A percentile compares a stretch with the other conserved stretches of the same genome.
These are phyloP conservation scores for Andricus quercusramuli DNA, from an alignment of 2,888 invertebrate species.

Conservation along the genomic window DNA sequence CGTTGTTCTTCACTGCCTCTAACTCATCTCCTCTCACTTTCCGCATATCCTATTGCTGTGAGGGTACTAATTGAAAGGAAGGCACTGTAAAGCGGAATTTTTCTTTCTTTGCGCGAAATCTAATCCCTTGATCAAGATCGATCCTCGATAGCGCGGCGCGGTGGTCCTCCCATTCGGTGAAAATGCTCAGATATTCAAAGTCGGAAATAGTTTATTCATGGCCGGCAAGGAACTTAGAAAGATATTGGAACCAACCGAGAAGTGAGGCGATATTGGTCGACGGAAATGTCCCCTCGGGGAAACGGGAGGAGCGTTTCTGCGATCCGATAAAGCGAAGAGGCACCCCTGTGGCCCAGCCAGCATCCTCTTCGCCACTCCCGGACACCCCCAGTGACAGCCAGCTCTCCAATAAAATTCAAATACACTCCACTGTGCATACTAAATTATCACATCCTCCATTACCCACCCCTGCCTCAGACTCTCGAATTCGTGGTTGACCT, in stretches of 20 bases:
- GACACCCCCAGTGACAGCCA: slow-evolving; percentile 70
- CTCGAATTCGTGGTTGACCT: slow-evolving; percentile 46
- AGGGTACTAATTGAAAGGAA: neutral
- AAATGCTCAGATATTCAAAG: slow-evolving; percentile 78
- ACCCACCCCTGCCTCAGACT: slow-evolving; percentile 62
- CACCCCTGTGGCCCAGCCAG: slow-evolving; percentile 66
- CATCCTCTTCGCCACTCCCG: slow-evolving; percentile 59
- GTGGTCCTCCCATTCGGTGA: slow-evolving; percentile 68
- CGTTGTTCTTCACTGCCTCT: too few relatives aligned
- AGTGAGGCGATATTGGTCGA: slow-evolving; percentile 75
- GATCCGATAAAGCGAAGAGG: slow-evolving; percentile 75
- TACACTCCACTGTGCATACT: slow-evolving; percentile 78
- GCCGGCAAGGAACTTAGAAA: slow-evolving; percentile 76
- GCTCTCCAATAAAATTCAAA: slow-evolving; percentile 78
- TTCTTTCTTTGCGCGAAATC: slow-evolving; percentile 1
- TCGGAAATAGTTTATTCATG: slow-evolving; percentile 79
- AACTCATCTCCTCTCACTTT: too few relatives aligned
- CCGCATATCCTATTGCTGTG: too few relatives aligned
- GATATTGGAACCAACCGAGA: slow-evolving; percentile 77
- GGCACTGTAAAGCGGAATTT: neutral
- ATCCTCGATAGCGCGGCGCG: slow-evolving; percentile 58
- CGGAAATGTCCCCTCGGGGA: slow-evolving; percentile 78
- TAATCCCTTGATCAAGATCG: slow-evolving; percentile 44
- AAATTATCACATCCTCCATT: slow-evolving; percentile 78
- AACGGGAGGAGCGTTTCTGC: slow-evolving; percentile 72